These are phyloP conservation scores for Lithobates pipiens DNA, from an alignment of 2,797 vertebrate species.

Conservation along the genomic window DNA sequence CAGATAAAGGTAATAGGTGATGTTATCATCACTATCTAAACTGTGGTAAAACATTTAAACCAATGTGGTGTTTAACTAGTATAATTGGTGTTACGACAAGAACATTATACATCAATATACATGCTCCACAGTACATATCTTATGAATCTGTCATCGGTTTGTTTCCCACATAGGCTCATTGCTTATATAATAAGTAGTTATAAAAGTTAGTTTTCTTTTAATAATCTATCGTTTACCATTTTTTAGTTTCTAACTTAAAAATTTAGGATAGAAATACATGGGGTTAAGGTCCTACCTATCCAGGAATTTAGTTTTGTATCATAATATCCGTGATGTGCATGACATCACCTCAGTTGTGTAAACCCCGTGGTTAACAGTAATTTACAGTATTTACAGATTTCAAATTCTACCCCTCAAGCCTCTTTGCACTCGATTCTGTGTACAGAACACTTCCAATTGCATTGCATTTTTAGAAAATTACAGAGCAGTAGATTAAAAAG, in stretches of 20 bases:
- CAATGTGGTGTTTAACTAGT: constrained; percentile 17
- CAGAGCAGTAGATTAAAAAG: too few relatives aligned
- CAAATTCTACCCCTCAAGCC: too few relatives aligned
- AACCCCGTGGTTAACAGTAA: too few relatives aligned
- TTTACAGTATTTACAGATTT: too few relatives aligned
- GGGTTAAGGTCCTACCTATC: background rate
- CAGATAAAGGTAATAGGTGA: constrained; percentile 53
- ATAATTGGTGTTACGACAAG: constrained; percentile 42
- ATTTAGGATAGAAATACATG: background rate
- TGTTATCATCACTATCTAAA: constrained; percentile 45
- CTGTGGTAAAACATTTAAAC: constrained; percentile 38
- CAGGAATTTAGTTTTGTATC: background rate
- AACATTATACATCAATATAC: constrained; percentile 1
- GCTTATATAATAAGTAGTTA: background rate
- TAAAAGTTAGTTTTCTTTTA: background rate
- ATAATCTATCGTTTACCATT: background rate
- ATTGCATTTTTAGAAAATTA: too few relatives aligned
- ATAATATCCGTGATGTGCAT: too few relatives aligned
- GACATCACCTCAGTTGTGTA: too few relatives aligned
- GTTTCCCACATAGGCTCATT: background rate
- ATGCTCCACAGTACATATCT: background rate
- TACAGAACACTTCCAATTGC: too few relatives aligned
- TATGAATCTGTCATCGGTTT: background rate
- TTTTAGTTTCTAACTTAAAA: background rate
- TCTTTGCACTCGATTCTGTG: too few relatives aligned